A percentile compares a stretch with the other conserved stretches of the same genome.
Conservation (phyloP, 2,113 vertebrate genomes). For the Dasypus novemcinctus region DNA sequence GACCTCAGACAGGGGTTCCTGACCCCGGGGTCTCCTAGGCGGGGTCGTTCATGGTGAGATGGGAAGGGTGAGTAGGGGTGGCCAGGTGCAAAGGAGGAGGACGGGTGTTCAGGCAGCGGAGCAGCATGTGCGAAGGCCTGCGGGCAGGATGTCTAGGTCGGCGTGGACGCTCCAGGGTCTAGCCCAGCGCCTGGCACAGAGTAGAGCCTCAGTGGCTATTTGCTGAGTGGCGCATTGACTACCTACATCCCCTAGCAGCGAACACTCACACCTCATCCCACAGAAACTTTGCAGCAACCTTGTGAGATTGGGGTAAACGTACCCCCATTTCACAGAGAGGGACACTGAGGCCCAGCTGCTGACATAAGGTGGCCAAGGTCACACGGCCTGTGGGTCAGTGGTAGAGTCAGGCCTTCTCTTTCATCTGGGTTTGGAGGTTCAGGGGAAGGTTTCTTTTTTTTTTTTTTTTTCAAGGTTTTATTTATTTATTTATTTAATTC, state of each 20-base stretch:
- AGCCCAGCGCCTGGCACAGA: background rate
- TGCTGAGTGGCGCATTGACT: background rate
- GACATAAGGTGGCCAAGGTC: background rate
- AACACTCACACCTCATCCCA: background rate
- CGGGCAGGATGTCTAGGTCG: background rate
- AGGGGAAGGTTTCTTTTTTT: background rate
- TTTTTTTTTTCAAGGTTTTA: too few relatives aligned
- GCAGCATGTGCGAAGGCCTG: background rate
- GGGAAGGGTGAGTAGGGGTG: background rate
- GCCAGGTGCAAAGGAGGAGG: background rate
- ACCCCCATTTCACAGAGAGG: background rate
- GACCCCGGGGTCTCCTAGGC: background rate
- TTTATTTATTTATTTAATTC: too few relatives aligned
- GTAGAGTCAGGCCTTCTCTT: background rate
- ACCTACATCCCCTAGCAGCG: background rate
- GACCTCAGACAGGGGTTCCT: background rate
- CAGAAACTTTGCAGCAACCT: background rate
- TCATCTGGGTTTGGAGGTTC: background rate
- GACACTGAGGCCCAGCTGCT: background rate
- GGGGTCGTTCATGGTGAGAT: background rate
- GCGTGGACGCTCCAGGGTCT: background rate
- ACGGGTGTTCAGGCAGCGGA: background rate
- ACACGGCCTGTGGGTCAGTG: background rate
- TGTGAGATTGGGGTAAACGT: background rate
- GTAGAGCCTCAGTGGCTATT: background rate